Percentiles rank a stretch among this genome's conserved stretches.
These are phyloP conservation scores for Proisotoma minuta DNA, from an alignment of 2,888 invertebrate species.

Conservation along the genomic window DNA sequence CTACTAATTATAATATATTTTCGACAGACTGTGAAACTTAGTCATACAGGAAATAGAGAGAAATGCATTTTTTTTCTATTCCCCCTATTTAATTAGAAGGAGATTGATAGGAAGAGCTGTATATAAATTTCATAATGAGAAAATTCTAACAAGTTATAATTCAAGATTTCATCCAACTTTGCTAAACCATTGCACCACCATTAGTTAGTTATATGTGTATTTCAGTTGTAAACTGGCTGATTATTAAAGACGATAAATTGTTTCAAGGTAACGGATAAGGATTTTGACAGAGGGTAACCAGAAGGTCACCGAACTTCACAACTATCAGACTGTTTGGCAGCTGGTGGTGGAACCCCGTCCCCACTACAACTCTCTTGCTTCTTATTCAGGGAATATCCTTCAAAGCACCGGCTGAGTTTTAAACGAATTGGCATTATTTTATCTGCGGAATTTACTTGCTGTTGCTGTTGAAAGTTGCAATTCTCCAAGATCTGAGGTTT, in stretches of 20 bases:
- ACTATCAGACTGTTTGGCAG: slow-evolving; percentile 41
- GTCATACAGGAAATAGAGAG: no score
- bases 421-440: slow-evolving; percentile 67
- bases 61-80: no score
- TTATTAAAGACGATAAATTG: background rate
- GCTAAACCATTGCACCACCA: no score
- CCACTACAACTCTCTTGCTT: slow-evolving; percentile 26
- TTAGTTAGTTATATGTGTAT: background rate
- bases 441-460: slow-evolving; percentile 18
- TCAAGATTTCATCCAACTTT: no score
- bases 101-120: background rate
- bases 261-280: slow-evolving; percentile 4
- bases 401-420: slow-evolving; percentile 74
- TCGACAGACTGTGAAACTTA: no score
- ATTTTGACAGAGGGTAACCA: slow-evolving; percentile 3
- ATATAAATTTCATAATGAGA: background rate
- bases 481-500: background rate
- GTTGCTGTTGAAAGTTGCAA: background rate
- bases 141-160: no score
- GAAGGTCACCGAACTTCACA: slow-evolving; percentile 47
- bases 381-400: slow-evolving; percentile 60
- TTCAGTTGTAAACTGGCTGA: slow-evolving; percentile 7
- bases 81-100: background rate
- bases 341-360: slow-evolving; percentile 15
- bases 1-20: no score